Evolutionary conservation across 2,888 invertebrate genomes (phyloP).

Genomic region (Pachydiplax longipennis): DNA sequence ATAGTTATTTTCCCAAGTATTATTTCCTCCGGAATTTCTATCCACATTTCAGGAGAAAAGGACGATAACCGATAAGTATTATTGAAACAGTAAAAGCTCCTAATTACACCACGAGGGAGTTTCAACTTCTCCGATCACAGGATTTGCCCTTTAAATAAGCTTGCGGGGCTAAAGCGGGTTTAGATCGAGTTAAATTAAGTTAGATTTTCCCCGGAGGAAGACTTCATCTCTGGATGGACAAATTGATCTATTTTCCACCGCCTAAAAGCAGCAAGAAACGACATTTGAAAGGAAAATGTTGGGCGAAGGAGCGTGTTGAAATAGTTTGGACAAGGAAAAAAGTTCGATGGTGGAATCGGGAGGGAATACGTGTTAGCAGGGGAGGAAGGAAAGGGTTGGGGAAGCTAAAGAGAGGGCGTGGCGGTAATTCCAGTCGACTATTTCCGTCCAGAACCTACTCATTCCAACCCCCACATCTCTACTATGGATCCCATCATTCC

Average conservation of each 20-base stretch:
- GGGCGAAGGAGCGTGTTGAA: background rate
- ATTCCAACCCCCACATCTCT: background rate
- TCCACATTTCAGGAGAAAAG: too few species aligned
- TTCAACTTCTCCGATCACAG: background rate
- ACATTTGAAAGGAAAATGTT: background rate
- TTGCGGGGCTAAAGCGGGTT: background rate
- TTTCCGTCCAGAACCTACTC: background rate
- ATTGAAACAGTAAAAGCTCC: too few species aligned
- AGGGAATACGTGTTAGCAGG: background rate
- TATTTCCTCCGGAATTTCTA: too few species aligned
- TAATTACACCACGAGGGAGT: too few species aligned
- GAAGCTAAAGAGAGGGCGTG: background rate
- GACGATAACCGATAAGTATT: too few species aligned
- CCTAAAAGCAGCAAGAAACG: background rate
- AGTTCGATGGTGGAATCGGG: background rate
- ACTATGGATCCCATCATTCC: background rate
- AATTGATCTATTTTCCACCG: background rate
- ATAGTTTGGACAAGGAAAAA: background rate
- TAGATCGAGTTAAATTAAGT: background rate
- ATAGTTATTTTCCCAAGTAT: too few species aligned
- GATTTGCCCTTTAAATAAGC: background rate
- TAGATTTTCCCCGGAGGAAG: background rate
- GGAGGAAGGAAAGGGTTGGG: background rate
- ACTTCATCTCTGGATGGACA: background rate
- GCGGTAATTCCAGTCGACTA: constrained; percentile 25